Base-by-base conservation (phyloP, 2,797 vertebrate species). In the Varecia variegata region DNA sequence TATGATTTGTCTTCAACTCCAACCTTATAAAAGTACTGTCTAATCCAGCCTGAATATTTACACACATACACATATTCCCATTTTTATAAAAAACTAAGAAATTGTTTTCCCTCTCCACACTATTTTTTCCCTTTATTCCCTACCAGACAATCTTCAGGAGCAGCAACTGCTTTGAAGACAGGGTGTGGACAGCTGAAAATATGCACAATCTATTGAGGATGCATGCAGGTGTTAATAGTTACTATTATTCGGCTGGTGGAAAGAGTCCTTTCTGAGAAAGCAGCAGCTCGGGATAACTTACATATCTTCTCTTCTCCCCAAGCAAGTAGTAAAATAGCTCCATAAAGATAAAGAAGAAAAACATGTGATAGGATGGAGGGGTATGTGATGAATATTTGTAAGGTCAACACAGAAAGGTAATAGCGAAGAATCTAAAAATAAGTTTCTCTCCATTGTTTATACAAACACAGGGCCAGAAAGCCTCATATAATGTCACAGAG, bases 391-490 rank as follows among this genome's bases (percentile, higher is more conserved):
- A 50, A 93, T 9, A 3, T 40, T n/a, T 89, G 17, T 62, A 56
- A 86, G 52, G 50, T 50, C 43, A 90, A 58, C 32, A 84, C 8
- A 76, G 77, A 82, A 40, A 68, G 21, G 11, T 65, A 73, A 65
- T 25, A 84, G 45, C 74, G 88, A 94, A 92, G 45, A 52, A 58
- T 88, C 43, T 95, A 60, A 81, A 93, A 60, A 60, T 77, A 82
- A 90, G 18, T 73, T 5, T 82, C 35, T 74, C 20, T 86, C 13
- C 27, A 47, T 23, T 92, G 27, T 62, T 79, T 73, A 50, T 58
- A 70, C 56, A 95, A 88, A 73, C 3, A 20, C 38, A 77, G 76
- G 68, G 40, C 25, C 11, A 45, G 88, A 93, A 96, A 86, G 23
- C 38, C 56, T n/a, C 20, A 68, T 27, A 23, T 71, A 50, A 62